Percentiles rank a stretch among this genome's conserved stretches.
These are phyloP conservation scores for Andrena praecox DNA, from an alignment of 2,888 invertebrate genomes.

Conservation along the genomic window DNA sequence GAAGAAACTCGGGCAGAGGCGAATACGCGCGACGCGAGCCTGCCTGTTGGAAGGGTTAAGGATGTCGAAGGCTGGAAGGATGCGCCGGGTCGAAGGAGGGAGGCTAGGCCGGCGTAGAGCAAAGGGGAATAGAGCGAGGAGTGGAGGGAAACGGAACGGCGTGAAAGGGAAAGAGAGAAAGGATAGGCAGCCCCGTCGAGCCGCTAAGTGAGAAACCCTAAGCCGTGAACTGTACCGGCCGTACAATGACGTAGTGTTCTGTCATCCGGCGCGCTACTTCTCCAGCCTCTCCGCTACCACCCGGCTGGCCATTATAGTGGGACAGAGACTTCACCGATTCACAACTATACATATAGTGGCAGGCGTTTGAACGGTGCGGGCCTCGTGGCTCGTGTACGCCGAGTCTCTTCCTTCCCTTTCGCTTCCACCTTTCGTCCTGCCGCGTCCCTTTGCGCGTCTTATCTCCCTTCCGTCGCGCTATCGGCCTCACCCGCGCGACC, in stretches of 20 bases:
- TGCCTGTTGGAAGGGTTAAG: slow-evolving; percentile 13
- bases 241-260: slow-evolving; percentile 76
- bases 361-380: slow-evolving; percentile 74
- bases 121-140: slow-evolving; percentile 40
- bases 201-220: slow-evolving; percentile 64
- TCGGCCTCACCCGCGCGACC: neutral
- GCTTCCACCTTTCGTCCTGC: slow-evolving; percentile 24
- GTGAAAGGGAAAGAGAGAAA: slow-evolving; percentile 37
- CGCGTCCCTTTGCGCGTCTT: neutral
- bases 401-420: slow-evolving; percentile 30
- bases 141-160: neutral
- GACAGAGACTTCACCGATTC: slow-evolving; percentile 74
- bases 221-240: slow-evolving; percentile 61
- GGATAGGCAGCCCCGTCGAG: slow-evolving; percentile 26
- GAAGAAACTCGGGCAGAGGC: neutral
- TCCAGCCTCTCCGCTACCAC: slow-evolving; percentile 65
- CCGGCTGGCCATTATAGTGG: slow-evolving; percentile 71
- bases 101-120: slow-evolving; percentile 37
- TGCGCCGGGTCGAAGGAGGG: slow-evolving; percentile 5
- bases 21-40: neutral
- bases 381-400: slow-evolving; percentile 45
- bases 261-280: slow-evolving; percentile 73
- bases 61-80: slow-evolving; percentile 10
- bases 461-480: neutral
- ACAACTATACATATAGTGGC: slow-evolving; percentile 74